Evolutionary conservation across 2,797 vertebrate species (phyloP).

Genomic region (Streptopelia turtur): DNA sequence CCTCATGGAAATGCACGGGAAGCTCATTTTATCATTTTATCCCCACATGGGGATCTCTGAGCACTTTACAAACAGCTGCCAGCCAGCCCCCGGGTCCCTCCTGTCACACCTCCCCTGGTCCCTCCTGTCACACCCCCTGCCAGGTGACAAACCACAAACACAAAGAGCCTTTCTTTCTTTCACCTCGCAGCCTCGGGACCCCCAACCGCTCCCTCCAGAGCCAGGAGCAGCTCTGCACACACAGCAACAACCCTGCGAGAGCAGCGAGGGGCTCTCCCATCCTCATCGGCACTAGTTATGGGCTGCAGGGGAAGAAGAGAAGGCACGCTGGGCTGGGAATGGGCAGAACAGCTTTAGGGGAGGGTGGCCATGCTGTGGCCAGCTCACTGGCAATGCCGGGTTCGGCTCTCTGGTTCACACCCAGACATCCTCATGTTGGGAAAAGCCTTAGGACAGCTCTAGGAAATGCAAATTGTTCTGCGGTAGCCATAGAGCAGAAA

Average conservation of each 20-base stretch:
- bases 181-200: background rate
- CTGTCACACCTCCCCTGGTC: background rate
- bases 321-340: background rate
- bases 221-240: background rate
- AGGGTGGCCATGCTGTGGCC: background rate
- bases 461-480: background rate
- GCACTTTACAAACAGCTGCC: background rate
- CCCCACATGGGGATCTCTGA: background rate
- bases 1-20: no score
- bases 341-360: background rate
- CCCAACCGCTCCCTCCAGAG: background rate
- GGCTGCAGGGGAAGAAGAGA: background rate
- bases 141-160: background rate
- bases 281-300: background rate
- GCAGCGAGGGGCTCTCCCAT: background rate
- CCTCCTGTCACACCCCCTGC: background rate
- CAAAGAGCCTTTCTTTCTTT: background rate
- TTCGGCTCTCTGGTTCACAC: background rate
- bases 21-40: no score
- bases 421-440: rapidly evolving
- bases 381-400: background rate
- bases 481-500: background rate
- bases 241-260: background rate
- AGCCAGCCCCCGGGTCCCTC: background rate
- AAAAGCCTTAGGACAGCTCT: background rate